phyloP scores from a whole-genome alignment of 35 echinoderm and acorn worm genomes.

The Apostichopus japonicus region DNA sequence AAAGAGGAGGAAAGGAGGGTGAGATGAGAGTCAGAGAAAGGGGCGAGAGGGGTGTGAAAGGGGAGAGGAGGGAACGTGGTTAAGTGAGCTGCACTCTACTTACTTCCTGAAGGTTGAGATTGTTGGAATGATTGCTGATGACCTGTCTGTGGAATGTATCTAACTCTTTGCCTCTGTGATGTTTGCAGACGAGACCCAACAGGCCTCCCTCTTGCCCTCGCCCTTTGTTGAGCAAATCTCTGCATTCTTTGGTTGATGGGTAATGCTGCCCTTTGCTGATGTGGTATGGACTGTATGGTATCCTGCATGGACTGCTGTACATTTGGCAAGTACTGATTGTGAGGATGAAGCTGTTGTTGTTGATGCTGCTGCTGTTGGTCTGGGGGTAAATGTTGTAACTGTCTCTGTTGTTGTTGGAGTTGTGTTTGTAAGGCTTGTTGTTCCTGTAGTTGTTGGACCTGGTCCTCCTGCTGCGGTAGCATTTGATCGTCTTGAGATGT shows the following conservation, averaged over 20 bases:
- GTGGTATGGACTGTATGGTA: background rate
- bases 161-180: constrained; percentile 15
- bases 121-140: constrained; percentile 32
- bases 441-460: constrained; percentile 2
- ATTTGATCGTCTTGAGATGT: background rate
- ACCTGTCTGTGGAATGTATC: background rate
- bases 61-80: too few relatives aligned
- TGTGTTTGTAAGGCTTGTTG: constrained; percentile 18
- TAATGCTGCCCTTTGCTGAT: background rate
- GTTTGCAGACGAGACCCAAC: background rate
- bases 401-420: constrained; percentile 33
- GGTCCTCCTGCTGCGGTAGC: background rate
- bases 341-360: background rate
- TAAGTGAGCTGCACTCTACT: background rate
- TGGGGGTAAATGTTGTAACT: background rate
- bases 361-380: background rate
- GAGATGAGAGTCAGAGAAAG: too few relatives aligned
- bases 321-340: constrained; percentile 27
- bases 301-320: constrained; percentile 13
- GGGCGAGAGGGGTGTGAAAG: too few relatives aligned
- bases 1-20: too few relatives aligned
- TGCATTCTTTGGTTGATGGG: constrained; percentile 4
- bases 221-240: constrained; percentile 4
- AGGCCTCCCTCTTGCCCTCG: constrained; percentile 27
- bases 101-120: background rate